Evolutionary conservation across 2,113 vertebrate species (phyloP).

Genomic region (Hoplias malabaricus): DNA sequence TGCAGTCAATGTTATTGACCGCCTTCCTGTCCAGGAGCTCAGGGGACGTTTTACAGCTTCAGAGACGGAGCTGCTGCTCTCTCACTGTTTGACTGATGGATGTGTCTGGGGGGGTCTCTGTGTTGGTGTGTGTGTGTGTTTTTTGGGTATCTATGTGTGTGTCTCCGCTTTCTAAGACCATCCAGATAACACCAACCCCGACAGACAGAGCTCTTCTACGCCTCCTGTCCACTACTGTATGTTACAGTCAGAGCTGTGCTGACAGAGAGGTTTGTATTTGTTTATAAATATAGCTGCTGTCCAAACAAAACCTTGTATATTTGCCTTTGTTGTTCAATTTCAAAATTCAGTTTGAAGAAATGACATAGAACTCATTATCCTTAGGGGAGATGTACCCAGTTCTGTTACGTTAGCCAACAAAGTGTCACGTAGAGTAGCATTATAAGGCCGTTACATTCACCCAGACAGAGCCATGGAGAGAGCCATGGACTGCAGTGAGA

Average conservation of each 20-base stretch:
- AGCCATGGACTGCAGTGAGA: no score
- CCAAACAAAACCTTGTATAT: no score
- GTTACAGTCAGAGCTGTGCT: neutral
- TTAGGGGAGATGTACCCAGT: no score
- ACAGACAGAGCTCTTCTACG: neutral
- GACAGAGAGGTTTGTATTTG: neutral
- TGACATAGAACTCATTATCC: no score
- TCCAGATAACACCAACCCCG: neutral
- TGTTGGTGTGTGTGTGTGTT: neutral
- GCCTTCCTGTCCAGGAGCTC: neutral
- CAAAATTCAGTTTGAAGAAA: no score
- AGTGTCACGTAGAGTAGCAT: no score
- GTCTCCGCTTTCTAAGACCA: neutral
- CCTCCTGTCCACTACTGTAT: neutral
- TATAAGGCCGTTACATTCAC: no score
- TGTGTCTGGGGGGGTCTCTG: neutral
- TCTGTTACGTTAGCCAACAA: no score
- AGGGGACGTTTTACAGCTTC: conserved; percentile 24
- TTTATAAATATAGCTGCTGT: no score
- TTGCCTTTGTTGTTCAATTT: no score
- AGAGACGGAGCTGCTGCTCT: neutral
- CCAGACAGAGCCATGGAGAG: no score
- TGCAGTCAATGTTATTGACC: conserved; percentile 38
- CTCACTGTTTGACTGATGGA: conserved; percentile 13
- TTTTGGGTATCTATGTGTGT: neutral